Evolutionary conservation across 2,113 vertebrate species (phyloP), one percentile per base, ranked within the genome.

Genomic region (Indri indri): DNA sequence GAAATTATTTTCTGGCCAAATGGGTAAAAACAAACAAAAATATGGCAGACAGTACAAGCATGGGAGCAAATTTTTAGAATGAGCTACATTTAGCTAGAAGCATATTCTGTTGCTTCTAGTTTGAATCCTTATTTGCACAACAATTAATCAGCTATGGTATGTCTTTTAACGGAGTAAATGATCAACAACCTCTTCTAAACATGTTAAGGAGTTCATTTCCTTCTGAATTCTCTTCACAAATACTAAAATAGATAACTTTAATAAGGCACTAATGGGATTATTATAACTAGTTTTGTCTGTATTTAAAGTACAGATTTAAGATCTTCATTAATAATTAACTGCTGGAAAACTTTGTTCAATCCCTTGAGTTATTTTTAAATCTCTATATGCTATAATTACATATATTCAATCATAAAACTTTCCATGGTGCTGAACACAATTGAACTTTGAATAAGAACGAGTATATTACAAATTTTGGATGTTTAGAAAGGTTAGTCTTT

Each of bases 321-420:
- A 94, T 95, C 68, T 91, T 92, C 96, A 96, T 97, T 98, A 97
- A 97, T 97, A 94, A 97, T 97, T 97, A 97, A 95, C 93, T 94
- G 50, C 93, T 77, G 74, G 80, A 97, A 98, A 98, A 97, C 95
- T 98, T 91, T 94, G 59, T 96, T 95, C 84, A 93, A 63, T 97
- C 96, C 93, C 93, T 52, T 63, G 91, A 97, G 96, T 93, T 98
- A 96, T 89, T 97, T 97, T 98, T 96, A 98, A 96, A 96, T 88
- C 83, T 91, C 74, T 87, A 61, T 84, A 88, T 97, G 91, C 93
- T 98, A 90, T 98, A 97, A 98, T 98, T 97, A 93, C 81, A 74
- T 71, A 97, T 88, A 83, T 96, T 96, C 90, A 96, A 88, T 97
- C 95, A 95, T 87, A 96, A 96, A 96, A 89, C 77, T 88, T 98